Conservation (phyloP, 1,140 invertebrate genomes). For the Reticulitermes speratus region DNA sequence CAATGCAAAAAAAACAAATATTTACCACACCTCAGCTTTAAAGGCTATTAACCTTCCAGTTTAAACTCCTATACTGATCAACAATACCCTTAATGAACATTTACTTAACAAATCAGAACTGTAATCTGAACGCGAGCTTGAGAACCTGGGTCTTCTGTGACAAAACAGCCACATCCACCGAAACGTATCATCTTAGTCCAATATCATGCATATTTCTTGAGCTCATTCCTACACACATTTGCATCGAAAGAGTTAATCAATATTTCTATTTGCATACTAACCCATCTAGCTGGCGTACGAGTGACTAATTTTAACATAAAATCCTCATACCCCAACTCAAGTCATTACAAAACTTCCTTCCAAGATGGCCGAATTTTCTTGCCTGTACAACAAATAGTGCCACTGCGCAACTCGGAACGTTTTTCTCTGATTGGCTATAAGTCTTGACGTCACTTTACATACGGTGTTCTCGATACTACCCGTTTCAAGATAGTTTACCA, state of each 20-base stretch:
- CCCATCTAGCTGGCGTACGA: constrained; percentile 32
- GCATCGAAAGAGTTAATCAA: neutral
- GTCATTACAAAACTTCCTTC: constrained; percentile 40
- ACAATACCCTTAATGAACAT: neutral
- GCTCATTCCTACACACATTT: neutral
- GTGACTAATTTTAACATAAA: constrained; percentile 29
- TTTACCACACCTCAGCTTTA: neutral
- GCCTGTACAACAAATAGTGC: constrained; percentile 39
- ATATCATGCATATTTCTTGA: neutral
- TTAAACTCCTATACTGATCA: neutral
- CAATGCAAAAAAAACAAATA: neutral
- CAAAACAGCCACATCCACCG: constrained; percentile 34
- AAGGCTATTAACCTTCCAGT: neutral
- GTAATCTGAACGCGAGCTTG: neutral
- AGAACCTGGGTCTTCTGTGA: constrained; percentile 23
- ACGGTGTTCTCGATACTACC: neutral
- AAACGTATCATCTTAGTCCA: constrained; percentile 20
- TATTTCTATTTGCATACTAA: constrained; percentile 29
- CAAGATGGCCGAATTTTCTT: constrained; percentile 42
- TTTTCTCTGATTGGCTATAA: constrained; percentile 33
- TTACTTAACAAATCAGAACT: neutral
- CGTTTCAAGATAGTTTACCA: neutral
- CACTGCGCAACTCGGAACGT: constrained; percentile 38
- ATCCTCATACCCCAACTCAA: constrained; percentile 30
- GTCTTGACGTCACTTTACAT: constrained; percentile 30